Evolutionary conservation across 1,140 invertebrate species (phyloP), one percentile per base, ranked within the genome.

Genomic region (Drosophila ananassae): DNA sequence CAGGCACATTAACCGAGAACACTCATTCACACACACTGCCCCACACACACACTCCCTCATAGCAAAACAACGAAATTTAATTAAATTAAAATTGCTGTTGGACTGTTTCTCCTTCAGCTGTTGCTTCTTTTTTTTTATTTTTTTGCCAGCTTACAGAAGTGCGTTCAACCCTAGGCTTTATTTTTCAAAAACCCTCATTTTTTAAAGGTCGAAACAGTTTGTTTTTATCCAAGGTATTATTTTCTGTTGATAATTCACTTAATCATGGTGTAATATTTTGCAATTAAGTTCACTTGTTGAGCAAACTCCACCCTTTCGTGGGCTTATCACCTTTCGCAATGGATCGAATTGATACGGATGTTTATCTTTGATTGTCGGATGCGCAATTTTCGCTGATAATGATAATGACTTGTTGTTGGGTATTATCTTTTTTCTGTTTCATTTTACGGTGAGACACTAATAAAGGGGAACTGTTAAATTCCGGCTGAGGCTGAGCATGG

Each of bases 311-410:
- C 59, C 59, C 52, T 22, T 41, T 80, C 57, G 72, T 64, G 58
- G 75, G 79, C 78, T 77, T 59, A 81, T 56, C 64, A 30, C 41
- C 37, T 68, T 55, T 48, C 48, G 50, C 30, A 54, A 37, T 56
- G 66, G 59, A 72, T 79, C 60, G 71, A 54, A 83, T 75, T 83
- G 79, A 81, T 77, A 80, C 67, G 69, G 59, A 59, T 67, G 61
- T 71, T 87, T 85, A 87, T 85, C 80, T 77, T 57, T 79, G 69
- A 73, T 55, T 74, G 69, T 77, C 60, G 80, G 79, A 83, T 83
- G 76, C 61, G 74, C 76, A 71, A 66, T 67, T 79, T 60, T 37
- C 39, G 63, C 62, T 84, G 81, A 85, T 77, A 85, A 74, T 77
- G 54, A 55, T 60, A 71, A 66, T 71, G 69, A 55, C 56, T 58